These are phyloP conservation scores for Drepanosiphum platanoidis DNA, from an alignment of 2,888 invertebrate genomes.

Conservation along the genomic window DNA sequence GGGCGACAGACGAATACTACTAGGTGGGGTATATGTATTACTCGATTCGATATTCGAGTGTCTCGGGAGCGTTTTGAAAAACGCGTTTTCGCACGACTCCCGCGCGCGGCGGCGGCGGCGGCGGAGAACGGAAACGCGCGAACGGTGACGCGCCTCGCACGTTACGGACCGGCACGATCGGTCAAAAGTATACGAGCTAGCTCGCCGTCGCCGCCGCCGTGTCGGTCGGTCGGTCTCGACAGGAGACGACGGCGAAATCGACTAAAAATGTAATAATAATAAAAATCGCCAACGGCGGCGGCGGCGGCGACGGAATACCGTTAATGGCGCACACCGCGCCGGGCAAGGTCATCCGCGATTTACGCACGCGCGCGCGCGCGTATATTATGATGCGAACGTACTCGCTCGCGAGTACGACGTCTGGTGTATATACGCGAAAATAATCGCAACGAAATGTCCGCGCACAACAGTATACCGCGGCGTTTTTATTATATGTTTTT, in stretches of 20 bases:
- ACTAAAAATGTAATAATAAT: constrained; percentile 41
- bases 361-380: neutral
- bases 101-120: neutral
- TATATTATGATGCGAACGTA: neutral
- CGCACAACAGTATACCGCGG: neutral
- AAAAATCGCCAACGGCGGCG: constrained; percentile 34
- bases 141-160: no score
- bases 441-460: neutral
- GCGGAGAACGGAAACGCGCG: no score
- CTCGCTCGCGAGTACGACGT: no score
- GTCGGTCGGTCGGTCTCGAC: neutral
- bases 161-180: no score
- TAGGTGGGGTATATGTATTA: no score
- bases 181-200: constrained; percentile 28
- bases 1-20: neutral
- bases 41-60: constrained; percentile 2
- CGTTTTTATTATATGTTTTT: no score
- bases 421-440: neutral
- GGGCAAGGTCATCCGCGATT: constrained; percentile 47
- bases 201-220: neutral
- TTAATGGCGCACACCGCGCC: constrained; percentile 48
- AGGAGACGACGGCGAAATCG: neutral
- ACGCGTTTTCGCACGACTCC: neutral
- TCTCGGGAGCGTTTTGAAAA: neutral
- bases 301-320: constrained; percentile 29